phyloP scores from a whole-genome alignment of 2,797 vertebrate species.

The Argya squamiceps region DNA sequence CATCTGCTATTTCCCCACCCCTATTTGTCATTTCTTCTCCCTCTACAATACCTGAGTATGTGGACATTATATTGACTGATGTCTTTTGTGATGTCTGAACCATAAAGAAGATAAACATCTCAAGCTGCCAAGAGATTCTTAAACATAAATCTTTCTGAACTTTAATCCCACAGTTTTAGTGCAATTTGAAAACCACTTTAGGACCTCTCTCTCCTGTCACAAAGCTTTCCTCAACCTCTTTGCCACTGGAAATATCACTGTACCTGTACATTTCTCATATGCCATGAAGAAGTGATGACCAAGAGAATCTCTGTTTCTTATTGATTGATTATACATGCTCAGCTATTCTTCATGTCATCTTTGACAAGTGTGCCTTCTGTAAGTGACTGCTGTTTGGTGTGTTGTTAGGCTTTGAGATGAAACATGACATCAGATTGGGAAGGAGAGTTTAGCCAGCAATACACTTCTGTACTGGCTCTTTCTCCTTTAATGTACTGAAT shows the following conservation, averaged over 20 bases:
- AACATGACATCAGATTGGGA: neutral
- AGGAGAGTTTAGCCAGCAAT: neutral
- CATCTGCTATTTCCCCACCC: constrained; percentile 66
- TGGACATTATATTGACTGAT: constrained; percentile 46
- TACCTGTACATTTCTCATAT: constrained; percentile 24
- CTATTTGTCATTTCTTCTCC: constrained; percentile 52
- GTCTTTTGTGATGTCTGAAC: constrained; percentile 49
- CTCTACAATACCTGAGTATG: constrained; percentile 34
- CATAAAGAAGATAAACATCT: constrained; percentile 52
- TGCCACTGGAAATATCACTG: constrained; percentile 10
- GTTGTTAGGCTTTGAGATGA: neutral
- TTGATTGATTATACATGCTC: constrained; percentile 17
- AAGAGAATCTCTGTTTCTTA: neutral
- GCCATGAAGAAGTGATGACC: constrained; percentile 5
- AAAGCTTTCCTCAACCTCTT: constrained; percentile 43
- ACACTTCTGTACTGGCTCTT: neutral
- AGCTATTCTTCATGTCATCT: constrained; percentile 5
- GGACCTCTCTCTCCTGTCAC: constrained; percentile 14
- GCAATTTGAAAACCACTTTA: constrained; percentile 57
- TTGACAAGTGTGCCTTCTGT: neutral
- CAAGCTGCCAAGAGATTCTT: constrained; percentile 35
- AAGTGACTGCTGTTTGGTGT: neutral
- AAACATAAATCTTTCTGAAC: constrained; percentile 63
- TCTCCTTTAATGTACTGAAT: neutral
- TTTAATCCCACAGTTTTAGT: constrained; percentile 51